Conservation (phyloP, 2,797 vertebrate species). For the Neostethus bicornis region DNA sequence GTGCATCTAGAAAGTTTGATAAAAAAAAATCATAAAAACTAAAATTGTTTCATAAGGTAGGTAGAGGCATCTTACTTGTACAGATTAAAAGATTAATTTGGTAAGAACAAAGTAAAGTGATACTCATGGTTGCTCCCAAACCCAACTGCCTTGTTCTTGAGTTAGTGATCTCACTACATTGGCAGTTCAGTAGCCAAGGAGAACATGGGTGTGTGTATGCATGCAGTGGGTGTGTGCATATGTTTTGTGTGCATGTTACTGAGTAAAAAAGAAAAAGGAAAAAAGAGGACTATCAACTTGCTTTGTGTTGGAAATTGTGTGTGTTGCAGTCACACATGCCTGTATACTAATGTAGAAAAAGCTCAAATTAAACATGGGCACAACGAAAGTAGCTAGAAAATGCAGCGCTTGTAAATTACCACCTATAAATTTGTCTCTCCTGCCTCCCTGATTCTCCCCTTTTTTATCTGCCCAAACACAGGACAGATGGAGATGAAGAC, state of each 20-base stretch:
- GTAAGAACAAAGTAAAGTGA: slow-evolving; percentile 33
- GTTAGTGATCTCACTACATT: slow-evolving; percentile 76
- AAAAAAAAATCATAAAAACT: slow-evolving; percentile 11
- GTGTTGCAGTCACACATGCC: slow-evolving; percentile 28
- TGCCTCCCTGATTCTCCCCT: slow-evolving; percentile 23
- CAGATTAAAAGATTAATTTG: slow-evolving; percentile 16
- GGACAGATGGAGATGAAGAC: slow-evolving; percentile 62
- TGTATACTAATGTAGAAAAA: slow-evolving; percentile 40
- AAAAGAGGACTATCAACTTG: slow-evolving; percentile 32
- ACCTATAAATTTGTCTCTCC: slow-evolving; percentile 59
- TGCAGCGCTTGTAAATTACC: slow-evolving; percentile 69
- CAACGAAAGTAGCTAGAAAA: slow-evolving; percentile 59
- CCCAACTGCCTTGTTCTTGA: slow-evolving; percentile 56
- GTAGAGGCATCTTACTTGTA: slow-evolving; percentile 14
- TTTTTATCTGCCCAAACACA: slow-evolving; percentile 50
- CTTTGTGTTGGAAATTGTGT: slow-evolving; percentile 34
- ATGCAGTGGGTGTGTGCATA: slow-evolving; percentile 40
- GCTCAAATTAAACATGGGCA: slow-evolving; percentile 54
- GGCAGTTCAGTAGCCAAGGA: slow-evolving; percentile 76
- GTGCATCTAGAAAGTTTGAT: neutral
- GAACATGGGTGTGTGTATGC: slow-evolving; percentile 61
- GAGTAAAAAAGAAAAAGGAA: slow-evolving; percentile 10
- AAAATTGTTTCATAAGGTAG: slow-evolving; percentile 13
- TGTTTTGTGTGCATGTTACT: slow-evolving; percentile 24
- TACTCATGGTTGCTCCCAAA: slow-evolving; percentile 45